These are phyloP conservation scores for Vanessa cardui DNA, from an alignment of 2,888 invertebrate genomes.

Conservation along the genomic window DNA sequence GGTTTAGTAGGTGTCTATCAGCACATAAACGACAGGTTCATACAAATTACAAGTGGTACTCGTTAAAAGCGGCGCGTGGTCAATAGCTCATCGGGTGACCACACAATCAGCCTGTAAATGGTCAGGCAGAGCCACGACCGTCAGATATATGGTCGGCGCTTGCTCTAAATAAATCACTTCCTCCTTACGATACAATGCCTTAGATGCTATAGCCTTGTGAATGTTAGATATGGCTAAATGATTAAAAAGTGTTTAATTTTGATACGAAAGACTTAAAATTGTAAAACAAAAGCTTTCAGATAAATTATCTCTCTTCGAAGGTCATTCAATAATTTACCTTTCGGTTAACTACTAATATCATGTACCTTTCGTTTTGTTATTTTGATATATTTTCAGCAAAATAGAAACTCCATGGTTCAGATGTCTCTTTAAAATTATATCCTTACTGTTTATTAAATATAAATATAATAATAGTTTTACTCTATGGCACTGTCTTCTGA, in stretches of 20 bases:
- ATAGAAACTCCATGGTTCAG: too few relatives aligned
- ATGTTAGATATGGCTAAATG: background rate
- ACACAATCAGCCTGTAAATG: slow-evolving; percentile 62
- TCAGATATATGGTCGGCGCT: slow-evolving; percentile 66
- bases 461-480: too few relatives aligned
- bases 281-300: too few relatives aligned
- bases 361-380: too few relatives aligned
- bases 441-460: too few relatives aligned
- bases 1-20: background rate
- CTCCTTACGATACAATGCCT: slow-evolving; percentile 66
- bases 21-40: slow-evolving; percentile 28
- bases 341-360: too few relatives aligned
- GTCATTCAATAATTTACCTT: too few relatives aligned
- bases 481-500: too few relatives aligned
- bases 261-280: background rate
- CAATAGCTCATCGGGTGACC: slow-evolving; percentile 55
- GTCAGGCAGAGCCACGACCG: slow-evolving; percentile 69
- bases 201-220: slow-evolving; percentile 26
- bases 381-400: too few relatives aligned
- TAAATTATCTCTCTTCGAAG: too few relatives aligned
- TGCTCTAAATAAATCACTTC: slow-evolving; percentile 79
- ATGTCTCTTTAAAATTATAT: too few relatives aligned
- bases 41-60: slow-evolving; percentile 49
- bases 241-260: background rate
- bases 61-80: slow-evolving; percentile 46